These are phyloP conservation scores for Xestobium rufovillosum DNA, from an alignment of 2,888 invertebrate species.

Conservation along the genomic window DNA sequence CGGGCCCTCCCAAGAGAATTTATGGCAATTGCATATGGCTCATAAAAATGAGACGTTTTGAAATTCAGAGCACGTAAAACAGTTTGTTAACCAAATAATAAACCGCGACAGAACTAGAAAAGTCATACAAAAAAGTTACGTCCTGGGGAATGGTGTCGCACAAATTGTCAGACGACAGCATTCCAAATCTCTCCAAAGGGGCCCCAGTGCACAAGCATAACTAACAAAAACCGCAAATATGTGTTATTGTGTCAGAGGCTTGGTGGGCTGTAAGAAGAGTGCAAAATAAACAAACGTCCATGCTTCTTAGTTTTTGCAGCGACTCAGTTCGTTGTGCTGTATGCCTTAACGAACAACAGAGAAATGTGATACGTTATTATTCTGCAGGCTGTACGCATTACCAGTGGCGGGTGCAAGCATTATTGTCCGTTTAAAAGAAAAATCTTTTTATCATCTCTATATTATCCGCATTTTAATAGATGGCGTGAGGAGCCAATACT, in stretches of 20 bases:
- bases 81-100: too few species aligned
- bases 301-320: conserved; percentile 22
- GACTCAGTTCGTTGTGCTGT: conserved; percentile 24
- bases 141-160: conserved; percentile 26
- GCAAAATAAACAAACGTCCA: conserved; percentile 34
- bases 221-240: conserved; percentile 28
- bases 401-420: too few species aligned
- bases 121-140: conserved; percentile 15
- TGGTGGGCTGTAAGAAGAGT: conserved; percentile 32
- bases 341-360: conserved; percentile 28
- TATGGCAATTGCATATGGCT: too few species aligned
- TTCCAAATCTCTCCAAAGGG: conserved; percentile 28
- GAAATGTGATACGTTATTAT: conserved; percentile 27
- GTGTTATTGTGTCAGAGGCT: conserved; percentile 35
- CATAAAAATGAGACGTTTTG: too few species aligned
- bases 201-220: conserved; percentile 16
- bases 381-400: too few species aligned
- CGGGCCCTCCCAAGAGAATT: too few species aligned
- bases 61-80: too few species aligned
- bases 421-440: too few species aligned
- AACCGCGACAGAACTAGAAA: conserved; percentile 26
- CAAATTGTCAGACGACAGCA: conserved; percentile 33
- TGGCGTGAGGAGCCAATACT: too few species aligned
- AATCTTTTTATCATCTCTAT: too few species aligned
- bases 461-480: too few species aligned